Base-by-base conservation (phyloP, 2,797 vertebrate species). In the Scarus forsteni region DNA sequence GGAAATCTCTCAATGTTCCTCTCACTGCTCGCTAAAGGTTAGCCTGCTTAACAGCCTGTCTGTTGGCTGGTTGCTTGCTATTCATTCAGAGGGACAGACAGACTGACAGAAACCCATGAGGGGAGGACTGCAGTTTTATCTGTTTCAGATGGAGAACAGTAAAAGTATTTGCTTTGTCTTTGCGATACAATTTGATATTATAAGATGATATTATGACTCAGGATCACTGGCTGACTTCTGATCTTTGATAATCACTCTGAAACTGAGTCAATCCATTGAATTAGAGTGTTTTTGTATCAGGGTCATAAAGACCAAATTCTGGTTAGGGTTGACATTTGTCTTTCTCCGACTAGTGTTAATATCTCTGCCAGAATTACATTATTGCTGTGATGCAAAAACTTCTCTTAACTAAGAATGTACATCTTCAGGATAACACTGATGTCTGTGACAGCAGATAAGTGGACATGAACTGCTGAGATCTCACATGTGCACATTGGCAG, bases 1-100 rank as follows among this genome's bases (percentile, higher is more conserved):
- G 81, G 75, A 86, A 84, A 85, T 72, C 54, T 92, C 69, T 87
- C 85, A 89, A 60, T 84, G 58, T 84, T 89, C 80, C 84, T 87
- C 70, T 60, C 69, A 56, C 69, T 48, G 61, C 63, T 88, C 27
- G 50, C 84, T 60, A 84, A 75, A 86, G 84, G 89, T 85, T 56
- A 86, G 70, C 62, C 77, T 73, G 60, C 76, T 84, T 84, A 81
- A 78, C 76, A 69, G 83, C 52, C 75, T 78, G 62, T 60, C 77
- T 77, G 70, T 70, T 73, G 65, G 58, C 44, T 80, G 60, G 59
- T 55, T 85, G 45, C 7, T 75, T 75, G 73, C 75, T 79, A 68
- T 70, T 88, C 66, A 71, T 70, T 81, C 61, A 56, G 54, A 73
- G 57, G 46, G 53, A 75, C 57, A 59, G 56, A 55, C 27, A 60